phyloP scores from a whole-genome alignment of 2,113 vertebrate genomes.

The Otolemur garnettii region DNA sequence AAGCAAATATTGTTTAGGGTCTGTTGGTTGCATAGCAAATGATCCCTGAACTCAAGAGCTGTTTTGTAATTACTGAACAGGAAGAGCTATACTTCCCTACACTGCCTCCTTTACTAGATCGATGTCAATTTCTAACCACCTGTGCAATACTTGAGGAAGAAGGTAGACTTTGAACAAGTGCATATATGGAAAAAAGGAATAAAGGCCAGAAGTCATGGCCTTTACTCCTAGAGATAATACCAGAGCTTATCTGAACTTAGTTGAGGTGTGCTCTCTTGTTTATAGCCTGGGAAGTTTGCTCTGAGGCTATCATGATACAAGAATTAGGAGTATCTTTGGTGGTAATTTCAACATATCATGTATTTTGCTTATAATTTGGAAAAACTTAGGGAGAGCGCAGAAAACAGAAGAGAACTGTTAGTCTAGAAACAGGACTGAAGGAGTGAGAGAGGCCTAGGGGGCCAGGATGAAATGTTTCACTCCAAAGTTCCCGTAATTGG shows the following conservation, averaged over 20 bases:
- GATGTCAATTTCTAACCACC: not conserved
- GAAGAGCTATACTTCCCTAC: not conserved
- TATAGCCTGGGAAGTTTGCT: not conserved
- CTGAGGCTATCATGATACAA: not conserved
- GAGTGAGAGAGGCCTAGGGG: not conserved
- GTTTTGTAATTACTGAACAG: not conserved
- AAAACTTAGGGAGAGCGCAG: not conserved
- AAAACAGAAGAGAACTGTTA: not conserved
- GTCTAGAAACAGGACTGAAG: not conserved
- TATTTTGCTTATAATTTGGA: not conserved
- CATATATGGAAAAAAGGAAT: not conserved
- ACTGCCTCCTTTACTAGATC: not conserved
- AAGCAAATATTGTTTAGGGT: not conserved
- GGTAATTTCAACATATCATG: not conserved
- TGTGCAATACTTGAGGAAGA: not conserved
- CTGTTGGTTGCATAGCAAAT: not conserved
- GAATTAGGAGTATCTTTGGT: not conserved
- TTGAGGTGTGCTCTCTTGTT: not conserved
- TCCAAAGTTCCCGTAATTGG: conserved; percentile 11
- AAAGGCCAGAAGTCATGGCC: not conserved
- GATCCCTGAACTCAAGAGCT: not conserved
- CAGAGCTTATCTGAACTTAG: not conserved
- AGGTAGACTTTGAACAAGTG: not conserved
- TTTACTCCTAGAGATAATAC: not conserved
- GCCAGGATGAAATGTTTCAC: not conserved